Conservation (phyloP, 2,797 vertebrate species). For the Sebastes iracundus region DNA sequence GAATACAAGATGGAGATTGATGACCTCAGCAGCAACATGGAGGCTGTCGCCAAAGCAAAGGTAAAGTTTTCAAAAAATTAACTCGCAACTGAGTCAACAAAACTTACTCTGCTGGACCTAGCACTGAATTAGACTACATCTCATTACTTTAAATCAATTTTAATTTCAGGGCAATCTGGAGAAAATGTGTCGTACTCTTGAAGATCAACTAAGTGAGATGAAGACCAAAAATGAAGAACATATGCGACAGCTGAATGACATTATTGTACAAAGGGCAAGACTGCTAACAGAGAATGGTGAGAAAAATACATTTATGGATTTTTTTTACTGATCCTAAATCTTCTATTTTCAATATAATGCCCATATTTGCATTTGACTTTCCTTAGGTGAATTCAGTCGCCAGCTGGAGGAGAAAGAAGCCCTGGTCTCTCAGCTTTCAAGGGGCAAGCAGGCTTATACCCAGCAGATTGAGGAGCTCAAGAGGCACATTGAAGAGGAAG, state of each 20-base stretch:
- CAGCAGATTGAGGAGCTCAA: constrained; percentile 88
- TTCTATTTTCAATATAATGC: neutral
- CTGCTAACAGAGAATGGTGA: constrained; percentile 53
- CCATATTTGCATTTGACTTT: neutral
- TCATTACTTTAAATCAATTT: too few species aligned
- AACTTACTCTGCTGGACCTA: too few species aligned
- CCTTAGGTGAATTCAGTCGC: constrained; percentile 80
- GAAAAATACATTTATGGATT: neutral
- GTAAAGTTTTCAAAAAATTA: too few species aligned
- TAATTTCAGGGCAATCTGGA: constrained; percentile 79
- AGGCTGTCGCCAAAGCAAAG: too few species aligned
- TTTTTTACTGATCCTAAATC: neutral
- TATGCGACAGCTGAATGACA: constrained; percentile 77
- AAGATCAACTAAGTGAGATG: constrained; percentile 82
- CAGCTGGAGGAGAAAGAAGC: constrained; percentile 88
- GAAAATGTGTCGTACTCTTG: constrained; percentile 78
- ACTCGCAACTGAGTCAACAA: too few species aligned
- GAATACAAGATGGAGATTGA: too few species aligned
- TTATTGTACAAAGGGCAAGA: constrained; percentile 44
- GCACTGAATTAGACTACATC: too few species aligned
- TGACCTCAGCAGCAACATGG: too few species aligned
- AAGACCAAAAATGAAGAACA: constrained; percentile 79
- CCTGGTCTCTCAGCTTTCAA: constrained; percentile 85
- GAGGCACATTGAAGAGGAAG: constrained; percentile 88
- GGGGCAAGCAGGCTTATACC: constrained; percentile 84